Base-by-base conservation (phyloP, 2,888 invertebrate genomes). In the Cryptocheilus praepositus region DNA sequence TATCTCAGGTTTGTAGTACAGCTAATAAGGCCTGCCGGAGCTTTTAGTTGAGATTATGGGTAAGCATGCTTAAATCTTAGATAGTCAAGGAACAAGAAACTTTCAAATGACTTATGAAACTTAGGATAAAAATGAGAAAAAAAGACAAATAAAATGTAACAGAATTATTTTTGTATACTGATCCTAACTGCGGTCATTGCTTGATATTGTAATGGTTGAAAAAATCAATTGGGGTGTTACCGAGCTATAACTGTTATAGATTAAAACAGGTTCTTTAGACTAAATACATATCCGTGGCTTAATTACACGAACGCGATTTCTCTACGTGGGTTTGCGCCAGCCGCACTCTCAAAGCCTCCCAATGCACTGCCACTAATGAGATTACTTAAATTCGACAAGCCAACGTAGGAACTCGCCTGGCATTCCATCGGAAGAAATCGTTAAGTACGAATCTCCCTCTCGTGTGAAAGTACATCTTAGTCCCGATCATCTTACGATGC, bases 11-110 rank as follows among this genome's bases (percentile, higher is more conserved):
- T 71, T 63, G 74, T 58, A 67, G 76, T 65, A 61, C 68, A 60
- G 63, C 77, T 79, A 82, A 74, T 79, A 77, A 73, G 77, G 71
- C 70, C 73, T 76, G 70, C 66, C 70, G 70, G 64, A 63, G 67
- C 70, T 73, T 57, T 62, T 54, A 59, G 73, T 67, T 68, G 69
- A 77, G 74, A 79, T 77, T 82, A 83, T 84, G 83, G 83, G 83
- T 83, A 83, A 84, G 79, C 77, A 79, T 76, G 75, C 71, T 69
- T 69, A 73, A 70, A 72, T 64, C 70, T 71, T 68, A 22, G 13
- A 58, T 25, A 22, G 2, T 8, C 46, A 58, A 25, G n/a, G 46
- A 21, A 13, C 18, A 25, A 58, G 13, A 51, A 21, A 56, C 19
- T 36, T 13, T n/a, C n/a, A n/a, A n/a, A n/a, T n/a, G n/a, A n/a